Conservation (phyloP, 2,888 invertebrate species). For the Osmoderma eremita region DNA sequence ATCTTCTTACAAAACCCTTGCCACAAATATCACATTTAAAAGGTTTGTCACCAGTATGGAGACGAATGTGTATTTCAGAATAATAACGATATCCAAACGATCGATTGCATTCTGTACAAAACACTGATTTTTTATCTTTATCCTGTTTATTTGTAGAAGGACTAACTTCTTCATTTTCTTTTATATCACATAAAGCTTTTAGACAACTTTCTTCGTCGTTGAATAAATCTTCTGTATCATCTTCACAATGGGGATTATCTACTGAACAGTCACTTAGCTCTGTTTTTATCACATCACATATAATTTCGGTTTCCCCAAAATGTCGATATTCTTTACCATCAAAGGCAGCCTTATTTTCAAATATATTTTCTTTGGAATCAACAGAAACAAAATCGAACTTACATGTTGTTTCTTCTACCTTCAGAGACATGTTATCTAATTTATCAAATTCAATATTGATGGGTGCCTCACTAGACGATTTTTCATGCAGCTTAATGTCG, state of each 20-base stretch:
- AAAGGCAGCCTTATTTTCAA: not conserved
- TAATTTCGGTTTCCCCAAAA: not conserved
- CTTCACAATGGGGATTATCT: too few species aligned
- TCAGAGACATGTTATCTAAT: not conserved
- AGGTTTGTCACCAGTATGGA: slow-evolving; percentile 4
- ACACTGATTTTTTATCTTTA: not conserved
- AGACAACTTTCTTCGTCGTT: not conserved
- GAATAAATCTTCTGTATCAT: not conserved
- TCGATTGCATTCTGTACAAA: slow-evolving; percentile 11
- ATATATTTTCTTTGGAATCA: not conserved
- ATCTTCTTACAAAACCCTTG: slow-evolving; percentile 6
- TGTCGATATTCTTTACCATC: not conserved
- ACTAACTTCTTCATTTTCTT: not conserved
- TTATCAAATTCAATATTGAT: not conserved
- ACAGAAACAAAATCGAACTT: too few species aligned
- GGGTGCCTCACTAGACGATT: not conserved
- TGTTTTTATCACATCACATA: too few species aligned
- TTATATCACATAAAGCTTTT: not conserved
- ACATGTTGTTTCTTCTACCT: slow-evolving; percentile 1
- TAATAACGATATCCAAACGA: slow-evolving; percentile 18
- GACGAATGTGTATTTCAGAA: slow-evolving; percentile 4
- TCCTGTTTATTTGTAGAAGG: not conserved
- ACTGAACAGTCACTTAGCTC: too few species aligned
- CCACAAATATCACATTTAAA: slow-evolving; percentile 12
- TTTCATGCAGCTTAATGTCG: not conserved